A percentile compares a stretch with the other conserved stretches of the same genome.
These are phyloP conservation scores for Diceros bicornis DNA, from an alignment of 2,797 vertebrate species.

Conservation along the genomic window DNA sequence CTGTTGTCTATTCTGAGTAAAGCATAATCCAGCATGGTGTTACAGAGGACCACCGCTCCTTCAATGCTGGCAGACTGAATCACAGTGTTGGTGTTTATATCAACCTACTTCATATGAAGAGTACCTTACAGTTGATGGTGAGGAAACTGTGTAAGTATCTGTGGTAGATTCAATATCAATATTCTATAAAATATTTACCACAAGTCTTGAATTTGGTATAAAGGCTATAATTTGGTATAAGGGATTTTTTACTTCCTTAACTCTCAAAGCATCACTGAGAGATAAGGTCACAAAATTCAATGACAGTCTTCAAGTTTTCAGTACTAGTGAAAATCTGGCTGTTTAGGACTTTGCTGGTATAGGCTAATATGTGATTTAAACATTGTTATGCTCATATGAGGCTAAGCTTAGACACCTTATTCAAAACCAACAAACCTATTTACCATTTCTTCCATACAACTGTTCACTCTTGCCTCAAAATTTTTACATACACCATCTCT, in stretches of 20 bases:
- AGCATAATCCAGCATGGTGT: neutral
- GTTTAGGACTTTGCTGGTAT: neutral
- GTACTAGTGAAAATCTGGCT: neutral
- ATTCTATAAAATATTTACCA: constrained; percentile 2
- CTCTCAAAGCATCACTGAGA: constrained; percentile 5
- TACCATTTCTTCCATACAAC: neutral
- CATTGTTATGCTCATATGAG: neutral
- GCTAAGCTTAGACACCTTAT: neutral
- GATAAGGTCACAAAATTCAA: neutral
- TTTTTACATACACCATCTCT: neutral
- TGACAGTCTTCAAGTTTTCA: neutral
- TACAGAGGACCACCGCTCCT: neutral
- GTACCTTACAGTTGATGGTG: neutral
- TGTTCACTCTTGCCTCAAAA: neutral
- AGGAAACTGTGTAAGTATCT: neutral
- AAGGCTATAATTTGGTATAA: constrained; percentile 17
- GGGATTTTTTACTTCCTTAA: constrained; percentile 3
- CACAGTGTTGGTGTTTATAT: neutral
- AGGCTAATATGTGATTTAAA: neutral
- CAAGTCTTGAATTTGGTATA: neutral
- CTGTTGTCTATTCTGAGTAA: neutral
- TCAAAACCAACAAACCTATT: neutral
- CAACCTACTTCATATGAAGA: neutral
- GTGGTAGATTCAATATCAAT: neutral
- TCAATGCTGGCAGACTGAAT: neutral